Base-by-base conservation (phyloP, 2,797 vertebrate genomes). In the Gallirallus australis region DNA sequence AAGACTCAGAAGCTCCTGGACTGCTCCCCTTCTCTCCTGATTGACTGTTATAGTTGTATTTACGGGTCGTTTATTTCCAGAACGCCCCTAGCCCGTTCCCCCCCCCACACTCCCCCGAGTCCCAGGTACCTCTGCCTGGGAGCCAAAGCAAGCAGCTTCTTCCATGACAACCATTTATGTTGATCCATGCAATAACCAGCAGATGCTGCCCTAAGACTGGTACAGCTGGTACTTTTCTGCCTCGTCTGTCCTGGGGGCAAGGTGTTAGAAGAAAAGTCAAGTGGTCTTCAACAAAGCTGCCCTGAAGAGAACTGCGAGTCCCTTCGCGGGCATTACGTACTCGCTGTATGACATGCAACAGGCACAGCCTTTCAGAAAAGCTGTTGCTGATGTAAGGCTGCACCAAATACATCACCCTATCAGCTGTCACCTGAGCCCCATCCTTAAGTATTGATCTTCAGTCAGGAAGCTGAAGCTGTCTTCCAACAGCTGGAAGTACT, bases 161-260 rank as follows among this genome's bases (percentile, higher is more conserved):
- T 97, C 94, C 96, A 97, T 97, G 96, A 96, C 89, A 96, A 96
- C 91, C 97, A 94, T 71, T 94, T 97, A 97, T 98, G 97, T 97
- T 94, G 94, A 97, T 98, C 98, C 94, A 96, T 97, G 97, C 95
- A 95, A 96, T 98, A 98, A 96, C 98, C 98, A 98, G 97, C 97
- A 98, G 97, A 98, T 98, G 97, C 93, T 98, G 98, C 97, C 98
- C 98, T 98, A 97, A 96, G 97, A 97, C 97, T 98, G 95, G 97
- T 89, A 89, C 97, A 97, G 97, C 89, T 97, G 96, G 95, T 92
- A 87, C 37, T 79, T 70, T 31, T 82, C 82, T 93, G 95, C 69
- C 86, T 97, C 50, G 83, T 54, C 96, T 95, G 92, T 96, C 95
- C 97, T 86, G 93, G 96, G 98, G 97, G 95, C 92, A 94, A 97